Evolutionary conservation across 2,113 vertebrate species (phyloP).

Genomic region (Brachyhypopomus occidentalis): DNA sequence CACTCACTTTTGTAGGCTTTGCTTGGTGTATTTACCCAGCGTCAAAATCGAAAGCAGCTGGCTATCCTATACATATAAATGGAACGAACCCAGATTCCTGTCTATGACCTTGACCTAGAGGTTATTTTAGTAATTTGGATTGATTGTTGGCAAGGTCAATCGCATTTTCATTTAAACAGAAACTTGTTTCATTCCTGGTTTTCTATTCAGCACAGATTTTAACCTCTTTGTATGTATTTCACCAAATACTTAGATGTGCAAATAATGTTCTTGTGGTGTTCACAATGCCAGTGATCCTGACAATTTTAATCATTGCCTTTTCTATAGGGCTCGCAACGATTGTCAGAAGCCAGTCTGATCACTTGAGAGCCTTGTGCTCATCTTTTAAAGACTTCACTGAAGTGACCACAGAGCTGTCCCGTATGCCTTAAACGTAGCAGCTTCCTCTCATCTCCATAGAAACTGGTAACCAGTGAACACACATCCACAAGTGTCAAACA

Average conservation of each 20-base stretch:
- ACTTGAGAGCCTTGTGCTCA: not conserved
- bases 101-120: too few relatives aligned
- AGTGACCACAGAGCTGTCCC: conserved; percentile 6
- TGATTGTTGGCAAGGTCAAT: too few relatives aligned
- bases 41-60: too few relatives aligned
- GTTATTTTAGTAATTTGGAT: too few relatives aligned
- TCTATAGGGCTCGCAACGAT: not conserved
- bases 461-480: conserved; percentile 46
- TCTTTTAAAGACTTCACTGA: conserved; percentile 16
- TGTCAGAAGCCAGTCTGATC: not conserved
- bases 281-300: too few relatives aligned
- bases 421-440: conserved; percentile 38
- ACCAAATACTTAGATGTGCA: not conserved
- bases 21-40: too few relatives aligned
- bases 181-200: too few relatives aligned
- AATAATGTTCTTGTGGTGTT: not conserved
- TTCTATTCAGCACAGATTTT: not conserved
- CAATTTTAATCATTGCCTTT: not conserved
- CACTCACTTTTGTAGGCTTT: too few relatives aligned
- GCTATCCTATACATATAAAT: too few relatives aligned
- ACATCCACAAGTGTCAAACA: conserved; percentile 45
- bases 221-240: not conserved
- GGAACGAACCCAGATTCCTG: too few relatives aligned
- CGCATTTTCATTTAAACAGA: too few relatives aligned
- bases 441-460: conserved; percentile 16